Percentiles rank a stretch among this genome's conserved stretches.
Evolutionary conservation across 2,797 vertebrate genomes (phyloP).

Genomic region (Sebastes reedi): DNA sequence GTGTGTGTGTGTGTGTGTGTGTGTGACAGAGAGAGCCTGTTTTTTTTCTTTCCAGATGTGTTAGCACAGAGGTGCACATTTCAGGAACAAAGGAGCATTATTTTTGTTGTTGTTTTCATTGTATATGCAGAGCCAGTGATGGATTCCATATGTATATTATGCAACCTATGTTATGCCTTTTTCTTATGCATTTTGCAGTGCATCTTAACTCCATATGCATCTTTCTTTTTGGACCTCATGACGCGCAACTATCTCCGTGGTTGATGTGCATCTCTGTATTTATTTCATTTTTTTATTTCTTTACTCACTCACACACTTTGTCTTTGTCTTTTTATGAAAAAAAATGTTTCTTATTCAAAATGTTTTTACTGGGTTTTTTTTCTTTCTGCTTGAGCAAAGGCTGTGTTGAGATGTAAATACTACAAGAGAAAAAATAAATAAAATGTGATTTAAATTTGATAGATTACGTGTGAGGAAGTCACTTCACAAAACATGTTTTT

Average conservation of each 20-base stretch:
- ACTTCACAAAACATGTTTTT: neutral
- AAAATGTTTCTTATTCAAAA: neutral
- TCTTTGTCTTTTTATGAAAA: slow-evolving; percentile 19
- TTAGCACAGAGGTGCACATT: slow-evolving; percentile 15
- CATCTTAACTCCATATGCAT: slow-evolving; percentile 23
- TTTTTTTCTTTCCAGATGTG: neutral
- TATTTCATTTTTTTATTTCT: slow-evolving; percentile 47
- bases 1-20: neutral
- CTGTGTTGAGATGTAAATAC: slow-evolving; percentile 38
- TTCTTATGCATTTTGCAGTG: slow-evolving; percentile 34
- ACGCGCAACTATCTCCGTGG: neutral
- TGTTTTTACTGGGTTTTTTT: slow-evolving; percentile 23
- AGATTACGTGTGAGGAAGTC: neutral
- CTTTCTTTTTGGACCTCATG: slow-evolving; percentile 18
- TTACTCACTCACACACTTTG: neutral
- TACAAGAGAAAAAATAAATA: slow-evolving; percentile 34
- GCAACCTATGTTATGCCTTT: slow-evolving; percentile 36
- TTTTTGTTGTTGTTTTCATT: neutral
- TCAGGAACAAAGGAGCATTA: slow-evolving; percentile 15
- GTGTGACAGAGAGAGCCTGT: neutral
- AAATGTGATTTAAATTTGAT: slow-evolving; percentile 46
- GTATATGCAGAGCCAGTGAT: slow-evolving; percentile 13
- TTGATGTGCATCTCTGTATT: slow-evolving; percentile 53
- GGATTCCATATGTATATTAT: slow-evolving; percentile 30
- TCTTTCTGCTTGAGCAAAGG: slow-evolving; percentile 11